phyloP scores from a whole-genome alignment of 2,113 vertebrate genomes.

The Lasiurus borealis region DNA sequence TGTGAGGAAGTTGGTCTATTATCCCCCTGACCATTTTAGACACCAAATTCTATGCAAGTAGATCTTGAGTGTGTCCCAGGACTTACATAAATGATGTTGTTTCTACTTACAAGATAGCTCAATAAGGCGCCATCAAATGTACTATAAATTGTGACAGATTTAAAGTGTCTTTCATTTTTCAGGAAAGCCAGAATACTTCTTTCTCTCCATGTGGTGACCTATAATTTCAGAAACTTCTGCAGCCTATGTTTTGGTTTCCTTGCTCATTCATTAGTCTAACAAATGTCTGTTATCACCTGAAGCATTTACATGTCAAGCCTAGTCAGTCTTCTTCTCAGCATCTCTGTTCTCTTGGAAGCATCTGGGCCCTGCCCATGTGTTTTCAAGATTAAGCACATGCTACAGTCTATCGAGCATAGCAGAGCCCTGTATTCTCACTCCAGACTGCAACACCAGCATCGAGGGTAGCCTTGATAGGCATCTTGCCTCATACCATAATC shows the following conservation, averaged over 20 bases:
- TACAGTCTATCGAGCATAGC: not conserved
- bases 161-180: conserved; percentile 1
- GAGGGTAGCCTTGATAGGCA: not conserved
- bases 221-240: conserved; percentile 37
- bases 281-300: conserved; percentile 55
- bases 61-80: not conserved
- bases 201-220: conserved; percentile 32
- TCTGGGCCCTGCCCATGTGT: not conserved
- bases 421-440: not conserved
- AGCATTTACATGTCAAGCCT: conserved; percentile 48
- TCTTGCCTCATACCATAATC: not conserved
- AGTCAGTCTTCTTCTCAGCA: not conserved
- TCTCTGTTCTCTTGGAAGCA: conserved; percentile 12
- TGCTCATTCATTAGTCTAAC: conserved; percentile 55
- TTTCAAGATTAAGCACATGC: not conserved
- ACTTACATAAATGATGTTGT: not conserved
- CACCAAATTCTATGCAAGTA: not conserved
- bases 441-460: not conserved
- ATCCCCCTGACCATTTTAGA: not conserved
- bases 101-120: not conserved
- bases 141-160: not conserved
- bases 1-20: not conserved
- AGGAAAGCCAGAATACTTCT: conserved; percentile 56
- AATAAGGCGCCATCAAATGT: not conserved
- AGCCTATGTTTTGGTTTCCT: conserved; percentile 50